These are phyloP conservation scores for Cisticola juncidis DNA, from an alignment of 2,113 vertebrate genomes.

Conservation along the genomic window DNA sequence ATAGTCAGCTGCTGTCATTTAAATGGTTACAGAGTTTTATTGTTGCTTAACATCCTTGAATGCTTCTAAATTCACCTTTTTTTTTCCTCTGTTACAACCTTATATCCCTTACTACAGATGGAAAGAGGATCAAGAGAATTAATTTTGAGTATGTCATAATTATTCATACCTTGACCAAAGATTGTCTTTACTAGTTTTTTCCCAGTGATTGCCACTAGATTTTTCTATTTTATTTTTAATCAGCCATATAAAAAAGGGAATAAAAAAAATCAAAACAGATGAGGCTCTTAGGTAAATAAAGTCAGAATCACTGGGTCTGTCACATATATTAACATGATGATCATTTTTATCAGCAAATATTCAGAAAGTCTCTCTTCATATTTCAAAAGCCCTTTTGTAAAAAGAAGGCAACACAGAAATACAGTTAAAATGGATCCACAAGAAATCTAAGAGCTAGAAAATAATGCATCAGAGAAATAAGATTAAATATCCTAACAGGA, in stretches of 20 bases:
- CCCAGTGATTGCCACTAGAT: constrained; percentile 70
- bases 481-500: neutral
- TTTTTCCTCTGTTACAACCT: constrained; percentile 46
- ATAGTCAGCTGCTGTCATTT: constrained; percentile 77
- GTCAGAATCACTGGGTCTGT: constrained; percentile 45
- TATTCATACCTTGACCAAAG: constrained; percentile 68
- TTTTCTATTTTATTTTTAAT: constrained; percentile 51
- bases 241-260: constrained; percentile 69
- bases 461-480: neutral
- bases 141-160: constrained; percentile 57
- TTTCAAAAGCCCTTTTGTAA: constrained; percentile 22
- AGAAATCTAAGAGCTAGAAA: neutral
- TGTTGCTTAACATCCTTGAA: constrained; percentile 76
- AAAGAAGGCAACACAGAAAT: neutral
- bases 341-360: constrained; percentile 59
- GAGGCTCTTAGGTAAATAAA: constrained; percentile 72
- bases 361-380: constrained; percentile 55
- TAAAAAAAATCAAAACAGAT: constrained; percentile 66
- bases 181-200: constrained; percentile 51
- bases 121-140: constrained; percentile 71
- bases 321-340: constrained; percentile 62
- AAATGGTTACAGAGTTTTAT: constrained; percentile 71
- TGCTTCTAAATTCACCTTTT: constrained; percentile 77
- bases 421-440: neutral
- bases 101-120: neutral